Evolutionary conservation across 2,113 vertebrate species (phyloP), one percentile per base, ranked within the genome.

Genomic region (Microcebus lehilahytsara): DNA sequence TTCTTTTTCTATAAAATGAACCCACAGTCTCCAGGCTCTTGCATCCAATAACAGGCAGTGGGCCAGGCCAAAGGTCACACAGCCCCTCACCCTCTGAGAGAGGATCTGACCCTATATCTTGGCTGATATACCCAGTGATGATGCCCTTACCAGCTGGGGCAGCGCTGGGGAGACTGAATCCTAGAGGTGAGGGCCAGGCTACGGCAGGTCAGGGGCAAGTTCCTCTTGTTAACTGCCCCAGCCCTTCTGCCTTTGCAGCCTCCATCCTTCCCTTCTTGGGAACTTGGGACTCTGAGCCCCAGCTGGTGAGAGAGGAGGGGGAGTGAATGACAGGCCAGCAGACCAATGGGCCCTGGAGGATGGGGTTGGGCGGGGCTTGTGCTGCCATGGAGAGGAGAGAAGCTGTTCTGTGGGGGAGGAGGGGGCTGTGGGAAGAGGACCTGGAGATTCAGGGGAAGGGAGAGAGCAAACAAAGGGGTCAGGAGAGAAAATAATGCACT

Each of bases 391-490:
- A 96, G 93, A 96, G 51, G 85, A 94, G 94, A 96, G 95, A 97
- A 95, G 95, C 92, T 30, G 95, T 97, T 96, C 74, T 97, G 83
- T 97, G 86, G 96, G 97, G 91, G 96, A 95, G 93, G 95, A 97
- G 96, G 92, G 93, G 91, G 71, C 53, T 17, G 84, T 96, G 80
- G 94, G 95, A 93, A 97, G 95, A 98, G 93, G 96, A 95, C 96
- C 95, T 98, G 86, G 96, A 98, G 92, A 97, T 93, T 95, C 97
- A 98, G 94, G 97, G 92, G 88, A 97, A 97, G 94, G 92, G 96
- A 97, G 96, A 97, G 96, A 97, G 94, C 94, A 96, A 97, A 98
- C 96, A 96, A 98, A 97, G 96, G 97, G 95, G 96, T 96, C 96
- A 95, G 96, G 86, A 95, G 97, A 87, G 92, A 98, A 97, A 96